Conservation (phyloP, 2,797 vertebrate genomes). For the Arnoldichthys spilopterus region DNA sequence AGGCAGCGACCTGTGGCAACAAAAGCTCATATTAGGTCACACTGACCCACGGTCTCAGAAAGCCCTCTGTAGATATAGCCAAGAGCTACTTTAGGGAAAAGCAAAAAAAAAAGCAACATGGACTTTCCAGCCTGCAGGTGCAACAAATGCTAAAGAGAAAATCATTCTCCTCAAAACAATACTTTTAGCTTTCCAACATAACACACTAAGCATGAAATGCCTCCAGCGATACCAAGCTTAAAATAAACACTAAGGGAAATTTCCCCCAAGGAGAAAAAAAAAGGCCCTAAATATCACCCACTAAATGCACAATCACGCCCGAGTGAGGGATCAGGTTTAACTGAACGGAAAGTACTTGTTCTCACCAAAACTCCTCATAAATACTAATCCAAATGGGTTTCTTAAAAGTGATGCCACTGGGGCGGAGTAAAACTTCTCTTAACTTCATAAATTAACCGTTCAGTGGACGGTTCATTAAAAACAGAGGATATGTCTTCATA, state of each 20-base stretch:
- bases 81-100: not conserved
- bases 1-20: not conserved
- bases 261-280: no score
- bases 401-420: no score
- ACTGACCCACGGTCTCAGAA: slow-evolving; percentile 1
- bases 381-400: no score
- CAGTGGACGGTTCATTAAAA: no score
- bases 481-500: no score
- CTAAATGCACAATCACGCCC: not conserved
- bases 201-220: not conserved
- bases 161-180: not conserved
- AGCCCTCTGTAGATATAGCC: not conserved
- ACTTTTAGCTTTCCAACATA: not conserved
- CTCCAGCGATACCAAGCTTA: not conserved
- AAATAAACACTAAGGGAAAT: not conserved
- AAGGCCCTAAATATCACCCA: not conserved
- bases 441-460: no score
- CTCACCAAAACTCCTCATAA: no score
- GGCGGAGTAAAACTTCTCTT: no score
- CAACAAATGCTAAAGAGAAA: not conserved
- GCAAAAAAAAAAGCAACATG: not conserved
- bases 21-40: not conserved
- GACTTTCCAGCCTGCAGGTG: not conserved
- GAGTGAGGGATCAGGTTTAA: not conserved
- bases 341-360: not conserved